These are phyloP conservation scores for Lithobates pipiens DNA, from an alignment of 2,797 vertebrate species.

Conservation along the genomic window DNA sequence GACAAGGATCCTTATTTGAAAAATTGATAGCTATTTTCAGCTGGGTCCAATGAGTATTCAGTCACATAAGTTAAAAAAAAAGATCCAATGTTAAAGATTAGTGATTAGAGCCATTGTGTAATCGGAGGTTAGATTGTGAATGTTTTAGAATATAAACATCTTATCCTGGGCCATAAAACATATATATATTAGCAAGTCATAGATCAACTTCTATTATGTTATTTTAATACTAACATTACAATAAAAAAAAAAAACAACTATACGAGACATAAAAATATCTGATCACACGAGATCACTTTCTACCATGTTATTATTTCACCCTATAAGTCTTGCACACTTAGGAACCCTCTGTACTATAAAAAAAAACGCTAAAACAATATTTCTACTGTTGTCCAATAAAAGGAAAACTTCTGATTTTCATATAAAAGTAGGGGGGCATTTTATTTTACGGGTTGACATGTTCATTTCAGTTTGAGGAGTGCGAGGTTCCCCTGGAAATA, in stretches of 20 bases:
- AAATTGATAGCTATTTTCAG: too few species aligned
- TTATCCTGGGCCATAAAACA: too few species aligned
- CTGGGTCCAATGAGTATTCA: too few species aligned
- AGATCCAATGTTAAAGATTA: too few species aligned
- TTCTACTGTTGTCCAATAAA: slow-evolving; percentile 25
- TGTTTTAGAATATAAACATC: too few species aligned
- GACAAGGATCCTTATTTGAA: too few species aligned
- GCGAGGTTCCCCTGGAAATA: neutral
- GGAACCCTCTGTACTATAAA: neutral
- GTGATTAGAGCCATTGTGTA: too few species aligned
- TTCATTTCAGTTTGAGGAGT: neutral
- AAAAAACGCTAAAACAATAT: slow-evolving; percentile 34
- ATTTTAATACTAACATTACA: neutral
- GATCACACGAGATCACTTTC: slow-evolving; percentile 27
- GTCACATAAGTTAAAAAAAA: too few species aligned
- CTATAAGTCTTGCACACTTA: neutral
- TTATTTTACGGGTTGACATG: neutral
- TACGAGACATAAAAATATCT: neutral
- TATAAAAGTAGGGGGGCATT: slow-evolving; percentile 5
- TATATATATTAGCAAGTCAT: too few species aligned
- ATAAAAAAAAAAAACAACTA: slow-evolving; percentile 43
- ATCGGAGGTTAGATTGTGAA: too few species aligned
- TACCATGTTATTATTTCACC: slow-evolving; percentile 16
- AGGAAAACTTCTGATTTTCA: slow-evolving; percentile 21
- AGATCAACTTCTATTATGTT: too few species aligned